Percentiles rank a stretch among this genome's conserved stretches.
Conservation (phyloP, 2,113 vertebrate species). For the Casuarius casuarius region DNA sequence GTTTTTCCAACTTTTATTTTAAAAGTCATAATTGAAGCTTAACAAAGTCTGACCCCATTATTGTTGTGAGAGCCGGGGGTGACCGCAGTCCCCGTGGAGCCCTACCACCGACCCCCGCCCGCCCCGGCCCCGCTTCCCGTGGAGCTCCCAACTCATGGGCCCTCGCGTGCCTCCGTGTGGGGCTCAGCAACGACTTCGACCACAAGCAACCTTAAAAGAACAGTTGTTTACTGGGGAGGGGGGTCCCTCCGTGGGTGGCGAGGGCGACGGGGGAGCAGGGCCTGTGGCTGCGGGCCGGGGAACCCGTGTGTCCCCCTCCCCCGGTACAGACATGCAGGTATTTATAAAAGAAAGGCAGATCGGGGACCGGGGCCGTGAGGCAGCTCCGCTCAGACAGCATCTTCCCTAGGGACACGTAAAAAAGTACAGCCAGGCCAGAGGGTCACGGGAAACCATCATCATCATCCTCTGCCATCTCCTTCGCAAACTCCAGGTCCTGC, state of each 20-base stretch:
- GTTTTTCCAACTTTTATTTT: constrained; percentile 76
- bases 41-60: constrained; percentile 71
- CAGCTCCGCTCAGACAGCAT: constrained; percentile 32
- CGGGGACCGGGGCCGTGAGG: neutral
- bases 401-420: constrained; percentile 38
- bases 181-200: neutral
- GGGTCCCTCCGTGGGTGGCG: neutral
- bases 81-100: neutral
- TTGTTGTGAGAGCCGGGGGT: neutral
- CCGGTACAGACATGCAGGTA: constrained; percentile 49
- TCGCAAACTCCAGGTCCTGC: constrained; percentile 98
- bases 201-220: constrained; percentile 13
- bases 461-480: constrained; percentile 98
- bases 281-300: neutral
- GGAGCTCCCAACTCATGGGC: neutral
- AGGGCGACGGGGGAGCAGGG: neutral
- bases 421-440: constrained; percentile 39
- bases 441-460: constrained; percentile 95
- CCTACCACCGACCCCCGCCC: neutral
- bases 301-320: neutral
- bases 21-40: constrained; percentile 81
- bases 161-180: neutral
- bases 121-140: constrained; percentile 18
- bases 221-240: neutral
- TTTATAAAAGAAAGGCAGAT: constrained; percentile 64